Evolutionary conservation across 2,113 vertebrate genomes (phyloP).

Genomic region (Lepus americanus): DNA sequence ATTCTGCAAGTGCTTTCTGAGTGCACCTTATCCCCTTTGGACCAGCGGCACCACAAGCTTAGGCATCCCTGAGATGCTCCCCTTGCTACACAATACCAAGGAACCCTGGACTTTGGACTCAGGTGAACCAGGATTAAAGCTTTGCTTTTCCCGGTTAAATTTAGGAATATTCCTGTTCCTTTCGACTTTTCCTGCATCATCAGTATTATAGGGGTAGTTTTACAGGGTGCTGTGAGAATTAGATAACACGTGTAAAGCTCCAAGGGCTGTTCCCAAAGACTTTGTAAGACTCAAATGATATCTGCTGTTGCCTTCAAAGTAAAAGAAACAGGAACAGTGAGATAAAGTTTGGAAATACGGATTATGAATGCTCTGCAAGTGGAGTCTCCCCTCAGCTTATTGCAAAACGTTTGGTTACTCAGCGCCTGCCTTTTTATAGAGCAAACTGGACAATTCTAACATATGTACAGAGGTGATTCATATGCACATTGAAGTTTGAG

Average conservation of each 20-base stretch:
- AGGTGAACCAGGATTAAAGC: not conserved
- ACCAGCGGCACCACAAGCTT: not conserved
- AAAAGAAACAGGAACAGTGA: not conserved
- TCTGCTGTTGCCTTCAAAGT: not conserved
- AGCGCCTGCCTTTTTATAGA: not conserved
- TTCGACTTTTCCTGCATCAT: not conserved
- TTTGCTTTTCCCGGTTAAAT: constrained; percentile 6
- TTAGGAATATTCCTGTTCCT: not conserved
- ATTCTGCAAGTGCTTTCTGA: not conserved
- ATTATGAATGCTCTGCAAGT: not conserved
- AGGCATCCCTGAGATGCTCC: not conserved
- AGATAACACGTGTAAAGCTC: not conserved
- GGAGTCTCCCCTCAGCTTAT: not conserved
- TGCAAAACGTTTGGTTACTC: not conserved
- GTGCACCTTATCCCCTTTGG: not conserved
- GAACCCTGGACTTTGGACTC: not conserved
- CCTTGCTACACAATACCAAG: not conserved
- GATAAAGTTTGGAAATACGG: not conserved
- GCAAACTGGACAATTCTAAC: not conserved
- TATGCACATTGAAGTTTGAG: not conserved
- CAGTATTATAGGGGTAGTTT: not conserved
- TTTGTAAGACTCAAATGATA: not conserved
- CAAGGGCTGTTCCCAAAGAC: not conserved
- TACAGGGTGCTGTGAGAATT: not conserved
- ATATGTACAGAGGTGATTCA: not conserved